Evolutionary conservation across 1,140 invertebrate genomes (phyloP).

Genomic region (Trichonephila clavipes): DNA sequence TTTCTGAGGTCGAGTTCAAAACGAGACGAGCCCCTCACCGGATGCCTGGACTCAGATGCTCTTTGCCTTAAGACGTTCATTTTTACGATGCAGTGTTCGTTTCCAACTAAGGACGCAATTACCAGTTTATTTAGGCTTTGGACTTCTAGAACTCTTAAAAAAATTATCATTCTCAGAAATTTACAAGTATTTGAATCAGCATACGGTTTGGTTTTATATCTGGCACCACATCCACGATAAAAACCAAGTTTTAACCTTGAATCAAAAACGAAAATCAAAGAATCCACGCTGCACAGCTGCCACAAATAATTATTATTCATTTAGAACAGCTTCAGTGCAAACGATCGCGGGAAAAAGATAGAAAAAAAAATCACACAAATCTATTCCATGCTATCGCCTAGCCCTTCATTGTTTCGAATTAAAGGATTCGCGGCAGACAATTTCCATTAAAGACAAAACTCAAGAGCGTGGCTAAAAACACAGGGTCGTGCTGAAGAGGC

Average conservation of each 20-base stretch:
- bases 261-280: too few species aligned
- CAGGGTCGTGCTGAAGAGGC: background rate
- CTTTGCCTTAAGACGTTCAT: too few species aligned
- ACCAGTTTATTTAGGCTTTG: background rate
- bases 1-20: too few species aligned
- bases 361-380: background rate
- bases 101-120: background rate
- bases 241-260: too few species aligned
- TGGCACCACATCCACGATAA: too few species aligned
- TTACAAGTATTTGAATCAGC: background rate
- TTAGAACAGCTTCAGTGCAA: background rate
- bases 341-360: too few species aligned
- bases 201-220: too few species aligned
- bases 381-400: background rate
- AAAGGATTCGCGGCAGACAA: constrained; percentile 34
- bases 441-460: constrained; percentile 31
- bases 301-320: constrained; percentile 13
- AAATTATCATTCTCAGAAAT: background rate
- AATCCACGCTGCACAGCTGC: background rate
- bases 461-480: constrained; percentile 17
- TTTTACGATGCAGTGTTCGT: background rate
- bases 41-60: too few species aligned
- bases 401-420: constrained; percentile 40
- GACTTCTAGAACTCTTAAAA: background rate
- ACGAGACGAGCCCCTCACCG: too few species aligned